Evolutionary conservation across 2,888 invertebrate genomes (phyloP).

Genomic region (Heliconius hortense): DNA sequence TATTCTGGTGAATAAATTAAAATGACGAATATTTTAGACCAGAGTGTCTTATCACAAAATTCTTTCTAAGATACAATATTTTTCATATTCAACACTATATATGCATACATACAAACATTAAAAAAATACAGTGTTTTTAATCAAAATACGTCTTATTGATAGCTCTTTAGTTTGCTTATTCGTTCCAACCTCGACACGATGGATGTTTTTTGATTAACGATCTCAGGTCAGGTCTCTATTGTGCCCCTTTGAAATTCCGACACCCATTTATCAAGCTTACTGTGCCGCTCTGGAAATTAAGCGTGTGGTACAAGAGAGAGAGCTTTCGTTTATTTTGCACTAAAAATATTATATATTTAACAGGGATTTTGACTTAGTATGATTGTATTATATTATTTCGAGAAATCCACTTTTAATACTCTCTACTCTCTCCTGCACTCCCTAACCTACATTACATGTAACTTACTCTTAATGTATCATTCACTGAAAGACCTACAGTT

Average conservation of each 20-base stretch:
- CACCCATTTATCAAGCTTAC: slow-evolving; percentile 80
- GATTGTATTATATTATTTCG: too few relatives aligned
- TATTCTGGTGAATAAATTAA: too few relatives aligned
- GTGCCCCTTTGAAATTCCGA: slow-evolving; percentile 75
- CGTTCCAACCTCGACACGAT: slow-evolving; percentile 50
- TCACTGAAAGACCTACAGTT: too few relatives aligned
- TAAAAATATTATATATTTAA: slow-evolving; percentile 5
- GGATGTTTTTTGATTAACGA: slow-evolving; percentile 73
- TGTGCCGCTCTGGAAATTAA: slow-evolving; percentile 73
- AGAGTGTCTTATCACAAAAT: too few relatives aligned
- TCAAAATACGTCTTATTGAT: slow-evolving; percentile 14
- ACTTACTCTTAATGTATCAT: too few relatives aligned
- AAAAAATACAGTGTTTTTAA: not conserved
- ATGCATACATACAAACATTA: too few relatives aligned
- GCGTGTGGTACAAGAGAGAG: slow-evolving; percentile 53
- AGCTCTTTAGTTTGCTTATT: slow-evolving; percentile 42
- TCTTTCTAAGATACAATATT: not conserved
- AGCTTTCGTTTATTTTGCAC: slow-evolving; percentile 48
- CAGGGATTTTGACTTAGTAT: not conserved
- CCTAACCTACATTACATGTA: too few relatives aligned
- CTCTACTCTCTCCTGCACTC: too few relatives aligned
- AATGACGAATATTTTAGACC: too few relatives aligned
- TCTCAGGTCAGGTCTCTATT: slow-evolving; percentile 72
- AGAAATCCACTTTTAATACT: too few relatives aligned
- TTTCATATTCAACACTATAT: too few relatives aligned